phyloP scores from a whole-genome alignment of 2,888 invertebrate genomes.

The Macroteleia sp. region DNA sequence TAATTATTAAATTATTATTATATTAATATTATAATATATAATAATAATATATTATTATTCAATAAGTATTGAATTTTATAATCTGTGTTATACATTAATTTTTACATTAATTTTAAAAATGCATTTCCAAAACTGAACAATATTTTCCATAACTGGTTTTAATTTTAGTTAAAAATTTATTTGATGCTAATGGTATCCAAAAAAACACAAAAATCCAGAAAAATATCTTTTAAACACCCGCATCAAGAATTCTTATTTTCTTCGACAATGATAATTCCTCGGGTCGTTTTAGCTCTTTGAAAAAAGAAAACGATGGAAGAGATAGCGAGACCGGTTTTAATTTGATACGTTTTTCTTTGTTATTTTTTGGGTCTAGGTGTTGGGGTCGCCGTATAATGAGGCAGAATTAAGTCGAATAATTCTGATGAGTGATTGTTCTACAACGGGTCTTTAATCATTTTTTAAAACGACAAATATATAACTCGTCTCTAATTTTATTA shows the following conservation, averaged over 20 bases:
- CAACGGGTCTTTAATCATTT: too few species aligned
- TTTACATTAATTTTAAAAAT: too few species aligned
- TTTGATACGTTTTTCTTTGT: conserved; percentile 14
- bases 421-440: conserved; percentile 32
- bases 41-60: too few species aligned
- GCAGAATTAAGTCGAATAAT: conserved; percentile 17
- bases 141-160: conserved; percentile 10
- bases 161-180: conserved; percentile 8
- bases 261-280: conserved; percentile 28
- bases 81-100: too few species aligned
- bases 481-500: too few species aligned
- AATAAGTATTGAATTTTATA: too few species aligned
- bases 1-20: too few species aligned
- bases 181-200: conserved; percentile 17
- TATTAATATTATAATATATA: too few species aligned
- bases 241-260: conserved; percentile 17
- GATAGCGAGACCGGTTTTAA: conserved; percentile 21
- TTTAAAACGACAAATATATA: too few species aligned
- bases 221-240: conserved; percentile 25
- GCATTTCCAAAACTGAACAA: conserved; percentile 6
- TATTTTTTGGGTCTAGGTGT: conserved; percentile 15
- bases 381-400: conserved; percentile 14
- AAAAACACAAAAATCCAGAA: conserved; percentile 6
- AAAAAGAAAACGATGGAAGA: conserved; percentile 10
- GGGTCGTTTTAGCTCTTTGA: conserved; percentile 20